A percentile compares a stretch with the other conserved stretches of the same genome.
Conservation (phyloP, 2,888 invertebrate species). For the Barypeithes pellucidus region DNA sequence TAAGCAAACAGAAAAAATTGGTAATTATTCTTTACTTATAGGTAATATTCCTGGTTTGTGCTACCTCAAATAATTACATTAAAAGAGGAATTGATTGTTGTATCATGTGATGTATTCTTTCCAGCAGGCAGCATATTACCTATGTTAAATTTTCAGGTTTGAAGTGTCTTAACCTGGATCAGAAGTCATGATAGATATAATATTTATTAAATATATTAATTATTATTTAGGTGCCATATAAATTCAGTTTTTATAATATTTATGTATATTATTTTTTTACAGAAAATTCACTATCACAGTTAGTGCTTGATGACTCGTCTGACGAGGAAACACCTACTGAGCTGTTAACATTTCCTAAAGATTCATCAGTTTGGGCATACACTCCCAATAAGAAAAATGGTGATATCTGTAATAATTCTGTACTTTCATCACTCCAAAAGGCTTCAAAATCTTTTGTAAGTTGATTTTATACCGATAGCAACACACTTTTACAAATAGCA, state of each 20-base stretch:
- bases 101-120: too few relatives aligned
- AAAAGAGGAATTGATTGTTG: too few relatives aligned
- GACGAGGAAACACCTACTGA: slow-evolving; percentile 53
- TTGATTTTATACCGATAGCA: slow-evolving; percentile 26
- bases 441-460: slow-evolving; percentile 65
- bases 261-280: slow-evolving; percentile 52
- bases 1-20: slow-evolving; percentile 66
- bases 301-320: slow-evolving; percentile 62
- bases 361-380: slow-evolving; percentile 65
- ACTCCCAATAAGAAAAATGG: slow-evolving; percentile 62
- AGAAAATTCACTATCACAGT: slow-evolving; percentile 64
- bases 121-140: too few relatives aligned
- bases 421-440: slow-evolving; percentile 62
- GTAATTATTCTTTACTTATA: slow-evolving; percentile 55
- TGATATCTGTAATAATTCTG: slow-evolving; percentile 58
- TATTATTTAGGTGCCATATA: too few relatives aligned
- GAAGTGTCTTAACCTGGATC: too few relatives aligned
- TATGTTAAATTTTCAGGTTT: too few relatives aligned
- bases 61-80: too few relatives aligned
- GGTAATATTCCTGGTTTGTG: too few relatives aligned
- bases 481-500: neutral
- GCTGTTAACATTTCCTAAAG: slow-evolving; percentile 57
- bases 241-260: too few relatives aligned
- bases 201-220: too few relatives aligned
- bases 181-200: too few relatives aligned